Evolutionary conservation across 2,888 invertebrate genomes (phyloP).

Genomic region (Opisthograptis luteolata): DNA sequence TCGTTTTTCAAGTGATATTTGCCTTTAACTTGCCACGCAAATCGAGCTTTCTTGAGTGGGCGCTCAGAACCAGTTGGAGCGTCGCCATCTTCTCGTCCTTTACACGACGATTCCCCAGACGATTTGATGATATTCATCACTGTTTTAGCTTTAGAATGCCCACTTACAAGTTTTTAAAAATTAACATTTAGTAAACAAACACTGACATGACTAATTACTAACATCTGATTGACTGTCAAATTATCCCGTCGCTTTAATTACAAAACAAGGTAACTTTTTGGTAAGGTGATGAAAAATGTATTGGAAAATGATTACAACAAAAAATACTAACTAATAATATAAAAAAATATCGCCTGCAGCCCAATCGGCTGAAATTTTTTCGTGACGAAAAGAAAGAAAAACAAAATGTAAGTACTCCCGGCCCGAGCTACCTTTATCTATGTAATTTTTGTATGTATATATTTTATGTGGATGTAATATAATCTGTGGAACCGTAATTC

Average conservation of each 20-base stretch:
- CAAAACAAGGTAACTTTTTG: constrained; percentile 24
- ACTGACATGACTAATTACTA: constrained; percentile 78
- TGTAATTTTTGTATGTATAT: too few relatives aligned
- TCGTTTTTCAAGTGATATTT: constrained; percentile 85
- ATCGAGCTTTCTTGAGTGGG: constrained; percentile 87
- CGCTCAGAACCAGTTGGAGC: constrained; percentile 77
- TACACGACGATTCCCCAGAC: constrained; percentile 76
- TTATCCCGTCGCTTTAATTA: constrained; percentile 56
- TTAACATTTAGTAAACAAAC: constrained; percentile 79
- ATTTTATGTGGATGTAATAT: too few relatives aligned
- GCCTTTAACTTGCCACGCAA: constrained; percentile 88
- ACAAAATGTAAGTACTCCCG: too few relatives aligned
- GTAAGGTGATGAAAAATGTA: too few relatives aligned
- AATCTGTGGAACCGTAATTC: too few relatives aligned
- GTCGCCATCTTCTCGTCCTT: constrained; percentile 82
- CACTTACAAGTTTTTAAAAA: constrained; percentile 37
- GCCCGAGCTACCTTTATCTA: too few relatives aligned
- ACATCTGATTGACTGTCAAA: constrained; percentile 80
- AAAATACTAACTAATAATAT: too few relatives aligned
- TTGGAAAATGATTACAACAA: too few relatives aligned
- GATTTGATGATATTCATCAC: constrained; percentile 69
- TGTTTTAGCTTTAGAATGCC: constrained; percentile 39
- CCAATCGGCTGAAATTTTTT: too few relatives aligned
- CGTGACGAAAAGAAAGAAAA: too few relatives aligned
- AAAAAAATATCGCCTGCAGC: too few relatives aligned